Evolutionary conservation across 2,888 invertebrate genomes (phyloP), one percentile per base, ranked within the genome.

Genomic region (Cenopis cana): DNA sequence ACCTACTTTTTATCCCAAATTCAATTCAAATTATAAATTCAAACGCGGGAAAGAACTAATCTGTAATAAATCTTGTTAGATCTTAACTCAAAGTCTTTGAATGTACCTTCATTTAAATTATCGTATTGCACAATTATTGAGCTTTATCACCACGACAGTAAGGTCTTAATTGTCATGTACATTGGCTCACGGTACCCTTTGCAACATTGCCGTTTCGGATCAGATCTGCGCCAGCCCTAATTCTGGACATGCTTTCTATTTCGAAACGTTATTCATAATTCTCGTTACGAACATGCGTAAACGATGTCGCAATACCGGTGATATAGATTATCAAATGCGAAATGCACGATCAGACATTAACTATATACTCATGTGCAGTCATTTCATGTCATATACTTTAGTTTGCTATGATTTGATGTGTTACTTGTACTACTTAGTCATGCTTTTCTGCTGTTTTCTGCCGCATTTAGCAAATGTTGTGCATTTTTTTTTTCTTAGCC

Each of bases 191-290:
- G 8, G 24, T 55, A 55, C 38, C 49, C 52, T 54, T 49, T 67
- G 60, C 61, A 55, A 61, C 66, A 61, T 18, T 56, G 18, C 56
- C 36, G 71, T 60, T 66, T 71, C 33, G 61, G 71, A 71, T 71
- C 55, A n/a, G 60, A 71, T 67, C 66, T 67, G 59, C 70, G 41
- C 54, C 59, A 50, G 52, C 54, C 54, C 55, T 70, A 59, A 64
- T 55, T 49, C 60, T 61, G 69, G 64, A 66, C 71, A 67, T 67
- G 61, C 71, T 71, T 71, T 71, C 71, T 71, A 71, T 71, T 71
- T 55, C 71, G 55, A 71, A 66, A 71, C 60, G 54, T 59, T 67
- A 71, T 71, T 61, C 71, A 71, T 71, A 70, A 71, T 71, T 66
- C 71, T 67, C 60, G 66, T 70, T 66, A 50, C 66, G 49, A 36